A percentile compares a stretch with the other conserved stretches of the same genome.
Evolutionary conservation across 2,888 invertebrate genomes (phyloP).

Genomic region (Erpobdella octoculata): DNA sequence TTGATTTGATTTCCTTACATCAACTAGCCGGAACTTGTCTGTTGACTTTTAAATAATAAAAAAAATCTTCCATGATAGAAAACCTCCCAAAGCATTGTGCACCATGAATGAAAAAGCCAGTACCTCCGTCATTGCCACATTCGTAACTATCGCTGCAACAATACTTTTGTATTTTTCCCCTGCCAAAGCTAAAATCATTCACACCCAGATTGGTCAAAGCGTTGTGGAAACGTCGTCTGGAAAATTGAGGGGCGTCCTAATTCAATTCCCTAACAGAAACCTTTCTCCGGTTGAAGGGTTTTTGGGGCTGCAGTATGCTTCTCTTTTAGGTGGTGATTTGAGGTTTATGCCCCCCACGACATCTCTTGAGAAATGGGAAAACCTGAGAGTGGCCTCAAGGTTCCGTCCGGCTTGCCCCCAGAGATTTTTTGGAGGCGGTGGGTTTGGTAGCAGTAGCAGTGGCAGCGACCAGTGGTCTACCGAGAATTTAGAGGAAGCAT

Average conservation of each 20-base stretch:
- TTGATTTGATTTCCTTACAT: neutral
- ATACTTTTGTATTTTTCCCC: no score
- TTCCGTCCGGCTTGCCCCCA: slow-evolving; percentile 22
- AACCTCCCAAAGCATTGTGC: no score
- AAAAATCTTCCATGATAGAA: no score
- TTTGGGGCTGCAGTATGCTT: slow-evolving; percentile 20
- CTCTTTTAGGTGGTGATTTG: slow-evolving; percentile 11
- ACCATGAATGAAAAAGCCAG: neutral
- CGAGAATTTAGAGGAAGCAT: neutral
- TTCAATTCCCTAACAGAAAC: slow-evolving; percentile 5
- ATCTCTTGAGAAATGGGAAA: slow-evolving; percentile 17
- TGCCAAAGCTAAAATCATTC: neutral
- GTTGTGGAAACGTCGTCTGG: slow-evolving; percentile 17
- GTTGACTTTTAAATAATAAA: no score
- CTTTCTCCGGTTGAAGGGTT: slow-evolving; percentile 11
- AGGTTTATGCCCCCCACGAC: slow-evolving; percentile 25
- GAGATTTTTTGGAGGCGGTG: slow-evolving; percentile 40
- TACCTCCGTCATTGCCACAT: neutral
- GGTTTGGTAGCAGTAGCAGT: neutral
- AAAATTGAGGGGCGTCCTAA: slow-evolving; percentile 2
- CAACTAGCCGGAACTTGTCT: neutral
- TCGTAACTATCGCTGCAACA: neutral
- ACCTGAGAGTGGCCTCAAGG: neutral
- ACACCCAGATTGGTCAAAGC: neutral
- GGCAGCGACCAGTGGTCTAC: neutral